Conservation (phyloP, 2,113 vertebrate species). For the Aphelocoma coerulescens region DNA sequence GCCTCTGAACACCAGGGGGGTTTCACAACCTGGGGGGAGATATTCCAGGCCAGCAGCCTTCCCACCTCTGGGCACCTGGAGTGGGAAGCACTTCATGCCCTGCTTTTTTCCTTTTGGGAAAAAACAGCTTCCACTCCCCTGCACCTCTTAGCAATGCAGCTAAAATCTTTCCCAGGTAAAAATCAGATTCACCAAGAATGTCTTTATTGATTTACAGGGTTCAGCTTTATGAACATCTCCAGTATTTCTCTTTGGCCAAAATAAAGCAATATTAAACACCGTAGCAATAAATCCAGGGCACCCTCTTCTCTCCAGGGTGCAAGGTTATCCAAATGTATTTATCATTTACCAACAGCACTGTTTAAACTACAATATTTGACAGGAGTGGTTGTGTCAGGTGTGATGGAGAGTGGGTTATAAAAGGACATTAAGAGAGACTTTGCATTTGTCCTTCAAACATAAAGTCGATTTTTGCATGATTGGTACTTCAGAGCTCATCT, state of each 20-base stretch:
- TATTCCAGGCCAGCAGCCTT: neutral
- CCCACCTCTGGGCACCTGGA: neutral
- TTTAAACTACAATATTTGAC: constrained; percentile 47
- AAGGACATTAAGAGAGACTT: constrained; percentile 40
- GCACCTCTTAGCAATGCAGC: neutral
- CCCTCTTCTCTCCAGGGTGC: neutral
- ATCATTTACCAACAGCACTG: constrained; percentile 53
- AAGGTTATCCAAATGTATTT: constrained; percentile 53
- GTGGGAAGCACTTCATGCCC: neutral
- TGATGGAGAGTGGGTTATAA: constrained; percentile 59
- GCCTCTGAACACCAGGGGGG: neutral
- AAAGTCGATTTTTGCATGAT: constrained; percentile 63
- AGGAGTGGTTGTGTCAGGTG: constrained; percentile 31
- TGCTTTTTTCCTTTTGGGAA: neutral
- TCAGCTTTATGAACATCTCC: constrained; percentile 64
- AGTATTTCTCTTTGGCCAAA: constrained; percentile 58
- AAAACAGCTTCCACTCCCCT: neutral
- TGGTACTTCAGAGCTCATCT: constrained; percentile 1
- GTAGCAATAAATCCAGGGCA: constrained; percentile 55
- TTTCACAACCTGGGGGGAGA: neutral
- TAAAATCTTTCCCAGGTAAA: neutral
- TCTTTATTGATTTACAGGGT: constrained; percentile 47
- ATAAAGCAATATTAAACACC: constrained; percentile 30
- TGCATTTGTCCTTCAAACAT: constrained; percentile 68
- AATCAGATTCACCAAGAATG: neutral